Conservation (phyloP, 2,888 invertebrate species). For the Asteroscopus sphinx region DNA sequence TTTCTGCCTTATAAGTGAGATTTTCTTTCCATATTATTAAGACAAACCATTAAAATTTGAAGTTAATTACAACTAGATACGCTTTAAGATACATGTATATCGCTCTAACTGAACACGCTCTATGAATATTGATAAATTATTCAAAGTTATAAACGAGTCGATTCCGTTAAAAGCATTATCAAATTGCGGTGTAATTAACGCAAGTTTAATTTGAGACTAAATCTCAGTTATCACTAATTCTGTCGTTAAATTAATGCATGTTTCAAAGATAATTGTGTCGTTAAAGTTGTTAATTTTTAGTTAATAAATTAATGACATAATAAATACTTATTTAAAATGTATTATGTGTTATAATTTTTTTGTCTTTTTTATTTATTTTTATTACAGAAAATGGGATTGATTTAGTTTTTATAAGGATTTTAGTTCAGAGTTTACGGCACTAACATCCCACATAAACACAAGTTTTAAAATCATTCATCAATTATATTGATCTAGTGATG, state of each 20-base stretch:
- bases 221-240: slow-evolving; percentile 21
- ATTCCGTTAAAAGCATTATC: slow-evolving; percentile 47
- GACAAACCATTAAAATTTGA: slow-evolving; percentile 35
- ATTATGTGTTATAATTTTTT: not conserved
- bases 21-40: slow-evolving; percentile 27
- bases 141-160: slow-evolving; percentile 51
- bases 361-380: too few relatives aligned
- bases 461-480: too few relatives aligned
- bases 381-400: too few relatives aligned
- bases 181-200: slow-evolving; percentile 38
- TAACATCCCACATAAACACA: too few relatives aligned
- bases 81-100: slow-evolving; percentile 52
- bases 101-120: slow-evolving; percentile 35
- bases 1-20: slow-evolving; percentile 14
- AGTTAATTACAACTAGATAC: slow-evolving; percentile 42
- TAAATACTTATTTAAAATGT: not conserved
- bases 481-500: too few relatives aligned
- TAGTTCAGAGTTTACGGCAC: too few relatives aligned
- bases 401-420: too few relatives aligned
- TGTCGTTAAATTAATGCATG: slow-evolving; percentile 22
- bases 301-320: not conserved
- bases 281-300: slow-evolving; percentile 3
- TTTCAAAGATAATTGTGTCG: slow-evolving; percentile 6
- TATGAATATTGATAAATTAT: slow-evolving; percentile 60
- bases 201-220: slow-evolving; percentile 21